These are phyloP conservation scores for Athalia circularis DNA, from an alignment of 2,888 invertebrate genomes.

Conservation along the genomic window DNA sequence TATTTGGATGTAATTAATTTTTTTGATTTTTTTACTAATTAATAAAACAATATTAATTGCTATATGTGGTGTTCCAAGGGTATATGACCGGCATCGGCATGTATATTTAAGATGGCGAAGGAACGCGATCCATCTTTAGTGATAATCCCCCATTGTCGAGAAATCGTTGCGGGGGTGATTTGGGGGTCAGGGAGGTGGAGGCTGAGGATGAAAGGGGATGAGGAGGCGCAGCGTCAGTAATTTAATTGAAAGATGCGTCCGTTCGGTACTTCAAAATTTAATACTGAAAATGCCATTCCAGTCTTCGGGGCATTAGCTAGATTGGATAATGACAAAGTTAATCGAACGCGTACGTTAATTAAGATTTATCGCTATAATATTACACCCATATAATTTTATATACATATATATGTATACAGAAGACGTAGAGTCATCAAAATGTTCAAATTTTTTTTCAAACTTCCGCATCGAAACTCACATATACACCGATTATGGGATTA, in stretches of 20 bases:
- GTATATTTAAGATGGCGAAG: too few relatives aligned
- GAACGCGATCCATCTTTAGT: not conserved
- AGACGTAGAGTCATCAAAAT: not conserved
- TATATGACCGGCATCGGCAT: too few relatives aligned
- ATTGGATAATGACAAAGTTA: slow-evolving; percentile 41
- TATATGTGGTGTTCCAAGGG: too few relatives aligned
- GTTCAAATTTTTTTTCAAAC: too few relatives aligned
- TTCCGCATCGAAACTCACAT: too few relatives aligned
- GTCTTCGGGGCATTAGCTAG: slow-evolving; percentile 40
- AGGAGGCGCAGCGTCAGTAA: slow-evolving; percentile 1
- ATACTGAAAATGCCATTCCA: slow-evolving; percentile 43
- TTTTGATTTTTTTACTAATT: too few relatives aligned
- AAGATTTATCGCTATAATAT: slow-evolving; percentile 26
- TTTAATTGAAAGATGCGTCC: slow-evolving; percentile 44
- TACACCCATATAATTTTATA: not conserved
- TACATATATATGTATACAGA: not conserved
- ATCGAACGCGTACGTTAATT: slow-evolving; percentile 40
- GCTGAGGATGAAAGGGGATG: not conserved
- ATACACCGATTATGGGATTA: too few relatives aligned
- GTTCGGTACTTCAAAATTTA: slow-evolving; percentile 43
- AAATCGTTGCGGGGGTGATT: not conserved
- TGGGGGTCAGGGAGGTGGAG: not conserved
- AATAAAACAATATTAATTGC: too few relatives aligned
- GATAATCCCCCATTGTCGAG: not conserved
- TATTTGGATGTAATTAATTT: too few relatives aligned